phyloP scores from a whole-genome alignment of 2,113 vertebrate species.

The Rhinopomastus cyanomelas region DNA sequence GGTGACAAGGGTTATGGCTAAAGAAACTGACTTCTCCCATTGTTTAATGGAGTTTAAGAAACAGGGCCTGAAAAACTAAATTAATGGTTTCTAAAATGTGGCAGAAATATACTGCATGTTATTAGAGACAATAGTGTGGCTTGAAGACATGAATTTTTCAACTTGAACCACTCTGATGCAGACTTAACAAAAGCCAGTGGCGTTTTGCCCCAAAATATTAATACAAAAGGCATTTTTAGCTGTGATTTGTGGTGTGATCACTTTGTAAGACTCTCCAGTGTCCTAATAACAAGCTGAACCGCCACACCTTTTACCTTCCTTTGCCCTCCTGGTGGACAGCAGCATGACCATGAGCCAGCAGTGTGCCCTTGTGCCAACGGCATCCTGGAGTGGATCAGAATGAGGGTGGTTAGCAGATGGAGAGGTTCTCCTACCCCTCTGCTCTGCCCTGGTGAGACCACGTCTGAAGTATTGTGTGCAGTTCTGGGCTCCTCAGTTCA shows the following conservation, averaged over 20 bases:
- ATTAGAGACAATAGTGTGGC: background rate
- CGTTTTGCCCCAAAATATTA: too few species aligned
- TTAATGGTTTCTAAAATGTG: background rate
- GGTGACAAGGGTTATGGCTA: background rate
- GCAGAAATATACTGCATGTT: background rate
- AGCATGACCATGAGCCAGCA: too few species aligned
- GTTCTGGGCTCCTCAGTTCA: too few species aligned
- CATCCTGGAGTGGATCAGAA: too few species aligned
- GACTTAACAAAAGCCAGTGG: too few species aligned
- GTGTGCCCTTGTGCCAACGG: too few species aligned
- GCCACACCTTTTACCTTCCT: background rate
- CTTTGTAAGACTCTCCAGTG: background rate
- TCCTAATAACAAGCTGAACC: background rate
- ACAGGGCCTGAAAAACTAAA: background rate
- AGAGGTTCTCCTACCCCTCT: too few species aligned
- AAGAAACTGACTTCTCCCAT: background rate
- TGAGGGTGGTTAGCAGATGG: too few species aligned
- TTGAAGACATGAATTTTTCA: background rate
- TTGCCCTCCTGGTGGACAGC: background rate
- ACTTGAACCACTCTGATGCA: background rate
- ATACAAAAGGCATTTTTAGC: background rate
- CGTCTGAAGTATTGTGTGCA: too few species aligned
- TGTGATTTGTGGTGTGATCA: accelerated
- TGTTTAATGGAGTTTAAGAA: background rate
- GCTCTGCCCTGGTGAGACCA: too few species aligned